Evolutionary conservation across 2,797 vertebrate species (phyloP), one percentile per base, ranked within the genome.

Genomic region (Muraenolepis orangiensis): DNA sequence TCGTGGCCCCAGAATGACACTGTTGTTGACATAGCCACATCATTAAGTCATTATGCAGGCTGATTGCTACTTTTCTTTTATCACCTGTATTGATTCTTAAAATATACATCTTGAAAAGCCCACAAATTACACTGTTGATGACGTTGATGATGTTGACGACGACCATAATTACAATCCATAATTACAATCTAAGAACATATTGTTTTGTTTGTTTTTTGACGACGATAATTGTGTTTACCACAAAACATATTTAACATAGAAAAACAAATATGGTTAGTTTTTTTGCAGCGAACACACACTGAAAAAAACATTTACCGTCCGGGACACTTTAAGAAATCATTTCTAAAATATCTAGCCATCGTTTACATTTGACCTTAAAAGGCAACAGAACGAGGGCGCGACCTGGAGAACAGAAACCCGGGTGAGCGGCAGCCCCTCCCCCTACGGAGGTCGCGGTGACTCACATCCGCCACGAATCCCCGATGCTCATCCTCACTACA

Each of bases 401-500:
- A 20, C 66, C 66, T 29, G 16, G 66, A 18, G 28, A 67, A 31
- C 26, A 67, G n/a, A 29, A 67, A 26, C 14, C 11, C 12, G n/a
- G 34, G 64, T 38, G 64, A 74, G 20, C 12, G 61, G 69, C 57
- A 12, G 42, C 57, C 66, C n/a, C 30, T 67, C 36, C 57, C 66
- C n/a, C 30, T 67, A 20, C 66, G 78, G 73, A 72, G 61, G 74
- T 70, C 51, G 73, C 38, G 31, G 42, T 69, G n/a, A 66, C 69
- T 74, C 67, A 74, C 67, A 20, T 69, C 76, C 38, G 12, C 28
- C 36, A 75, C 69, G 32, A 79, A 71, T 78, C 77, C 61, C 68
- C 8, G 67, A 36, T 46, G 32, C 69, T 68, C 69, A 11, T 14
- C 23, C 32, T 14, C 23, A 28, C 78, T 61, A 36, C 70, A 28